Base-by-base conservation (phyloP, 2,888 invertebrate genomes). In the Mesochorus sp. region DNA sequence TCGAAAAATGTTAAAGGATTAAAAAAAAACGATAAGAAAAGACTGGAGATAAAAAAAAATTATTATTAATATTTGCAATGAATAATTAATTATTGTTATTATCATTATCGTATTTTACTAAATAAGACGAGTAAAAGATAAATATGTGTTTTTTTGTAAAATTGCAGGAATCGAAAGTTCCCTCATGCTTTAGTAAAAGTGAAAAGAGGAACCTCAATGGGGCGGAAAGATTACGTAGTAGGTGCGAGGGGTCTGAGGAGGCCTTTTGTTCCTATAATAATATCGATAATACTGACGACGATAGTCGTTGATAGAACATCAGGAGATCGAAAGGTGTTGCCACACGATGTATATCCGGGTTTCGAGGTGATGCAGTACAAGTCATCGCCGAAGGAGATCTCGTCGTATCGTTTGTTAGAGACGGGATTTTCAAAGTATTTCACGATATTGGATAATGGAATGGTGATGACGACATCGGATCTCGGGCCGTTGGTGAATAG, bases 381-480 rank as follows among this genome's bases (percentile, higher is more conserved):
- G 83, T 72, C 81, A 14, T 67, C 81, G 1, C 72, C 74, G 10
- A 81, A 79, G 34, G 80, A 81, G 0, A 92, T 93, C 86, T 92
- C 93, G 71, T 93, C 93, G 80, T 95, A 94, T 89, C 94, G 93
- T 81, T 92, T 96, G 82, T 91, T 96, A 86, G 96, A 97, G 87
- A 96, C 95, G 59, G 96, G 95, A 81, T 96, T 94, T 90, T 95
- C 96, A 53, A 94, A 96, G 83, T 97, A 95, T 91, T 97, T 98
- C 91, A 96, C 97, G 6, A 95, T 97, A 82, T 93, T 97, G 72
- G 95, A 95, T 82, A 96, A 97, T 90, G 97, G 97, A 62, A 94
- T 97, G 71, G 95, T 98, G 72, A 98, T 97, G 97, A 97, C 97
- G 51, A 97, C 97, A 24, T 95, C 96, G 39, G 96, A 97, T 88